Evolutionary conservation across 1,140 invertebrate species (phyloP).

Genomic region (Mercenaria mercenaria): DNA sequence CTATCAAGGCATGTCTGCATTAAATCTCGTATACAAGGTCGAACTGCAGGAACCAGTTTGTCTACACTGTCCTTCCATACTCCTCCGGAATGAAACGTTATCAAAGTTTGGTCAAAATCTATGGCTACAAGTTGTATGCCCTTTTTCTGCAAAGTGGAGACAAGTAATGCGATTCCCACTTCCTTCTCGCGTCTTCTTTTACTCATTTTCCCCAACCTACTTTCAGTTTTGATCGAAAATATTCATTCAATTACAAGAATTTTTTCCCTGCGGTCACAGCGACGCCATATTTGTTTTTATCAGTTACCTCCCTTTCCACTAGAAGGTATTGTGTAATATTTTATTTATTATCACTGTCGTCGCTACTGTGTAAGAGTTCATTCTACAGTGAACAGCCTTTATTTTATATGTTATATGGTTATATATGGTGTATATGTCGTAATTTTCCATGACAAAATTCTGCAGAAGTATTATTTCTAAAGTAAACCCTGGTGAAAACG

Average conservation of each 20-base stretch:
- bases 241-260: not conserved
- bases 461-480: too few species aligned
- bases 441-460: too few species aligned
- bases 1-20: conserved; percentile 78
- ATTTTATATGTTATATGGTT: too few species aligned
- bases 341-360: not conserved
- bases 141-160: conserved; percentile 73
- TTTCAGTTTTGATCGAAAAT: not conserved
- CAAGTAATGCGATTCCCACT: conserved; percentile 70
- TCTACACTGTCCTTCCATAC: conserved; percentile 81
- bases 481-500: too few species aligned
- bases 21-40: conserved; percentile 83
- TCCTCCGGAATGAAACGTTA: conserved; percentile 84
- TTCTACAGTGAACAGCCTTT: too few species aligned
- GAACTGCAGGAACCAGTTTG: conserved; percentile 79
- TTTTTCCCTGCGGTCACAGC: not conserved
- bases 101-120: conserved; percentile 85
- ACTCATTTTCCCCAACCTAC: conserved; percentile 53
- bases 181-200: conserved; percentile 36
- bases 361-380: too few species aligned
- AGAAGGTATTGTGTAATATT: not conserved
- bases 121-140: conserved; percentile 83
- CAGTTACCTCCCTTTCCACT: conserved; percentile 3
- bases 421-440: too few species aligned
- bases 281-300: not conserved